A percentile compares a stretch with the other conserved stretches of the same genome.
phyloP scores from a whole-genome alignment of 2,113 vertebrate genomes.

The Theristicus caerulescens region DNA sequence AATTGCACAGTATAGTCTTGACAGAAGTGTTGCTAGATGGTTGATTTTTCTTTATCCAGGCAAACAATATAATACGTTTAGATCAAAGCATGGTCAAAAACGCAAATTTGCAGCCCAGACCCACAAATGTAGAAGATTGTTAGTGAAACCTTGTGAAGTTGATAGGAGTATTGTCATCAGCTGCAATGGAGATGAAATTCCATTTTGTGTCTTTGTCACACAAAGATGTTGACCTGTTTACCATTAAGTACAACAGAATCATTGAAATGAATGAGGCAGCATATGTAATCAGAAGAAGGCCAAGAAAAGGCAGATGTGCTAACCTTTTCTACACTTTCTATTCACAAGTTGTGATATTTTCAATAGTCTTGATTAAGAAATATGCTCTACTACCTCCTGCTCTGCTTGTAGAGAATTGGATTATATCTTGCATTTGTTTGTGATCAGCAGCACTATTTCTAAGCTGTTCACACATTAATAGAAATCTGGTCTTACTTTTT shows the following conservation, averaged over 20 bases:
- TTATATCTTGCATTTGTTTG: constrained; percentile 9
- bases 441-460: background rate
- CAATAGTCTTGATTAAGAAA: background rate
- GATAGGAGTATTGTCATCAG: background rate
- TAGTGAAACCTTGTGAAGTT: background rate
- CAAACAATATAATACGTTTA: background rate
- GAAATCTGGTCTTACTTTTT: background rate
- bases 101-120: background rate
- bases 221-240: background rate
- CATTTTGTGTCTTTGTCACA: background rate
- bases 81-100: background rate
- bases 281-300: background rate
- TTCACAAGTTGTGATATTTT: background rate
- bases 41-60: background rate
- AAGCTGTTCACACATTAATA: background rate
- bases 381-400: background rate
- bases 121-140: background rate
- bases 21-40: background rate
- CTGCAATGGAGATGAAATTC: background rate
- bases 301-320: background rate
- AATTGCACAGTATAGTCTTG: constrained; percentile 3
- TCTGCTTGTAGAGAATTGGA: background rate
- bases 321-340: background rate
- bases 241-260: background rate
- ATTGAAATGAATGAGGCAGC: background rate